Evolutionary conservation across 2,888 invertebrate genomes (phyloP).

Genomic region (Augiades crinisus): DNA sequence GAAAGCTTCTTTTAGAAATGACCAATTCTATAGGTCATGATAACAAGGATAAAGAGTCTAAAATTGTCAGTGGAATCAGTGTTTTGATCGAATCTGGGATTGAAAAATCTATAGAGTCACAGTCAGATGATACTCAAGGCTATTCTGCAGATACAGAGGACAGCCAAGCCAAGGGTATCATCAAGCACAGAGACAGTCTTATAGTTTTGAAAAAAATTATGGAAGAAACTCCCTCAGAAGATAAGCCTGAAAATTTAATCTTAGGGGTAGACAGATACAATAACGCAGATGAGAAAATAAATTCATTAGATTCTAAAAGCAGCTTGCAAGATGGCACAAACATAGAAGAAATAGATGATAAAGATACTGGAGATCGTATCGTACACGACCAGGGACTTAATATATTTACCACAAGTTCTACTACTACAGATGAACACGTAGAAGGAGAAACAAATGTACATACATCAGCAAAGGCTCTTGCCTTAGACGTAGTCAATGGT

Average conservation of each 20-base stretch:
- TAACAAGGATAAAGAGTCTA: background rate
- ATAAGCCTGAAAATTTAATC: too few relatives aligned
- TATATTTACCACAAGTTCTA: too few relatives aligned
- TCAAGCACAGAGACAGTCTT: background rate
- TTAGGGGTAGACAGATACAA: too few relatives aligned
- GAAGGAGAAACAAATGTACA: background rate
- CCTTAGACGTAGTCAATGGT: constrained; percentile 1
- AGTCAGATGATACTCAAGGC: background rate
- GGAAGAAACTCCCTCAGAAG: background rate
- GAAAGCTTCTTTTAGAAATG: constrained; percentile 14
- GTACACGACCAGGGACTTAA: background rate
- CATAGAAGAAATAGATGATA: background rate
- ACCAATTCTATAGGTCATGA: background rate
- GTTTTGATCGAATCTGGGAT: background rate
- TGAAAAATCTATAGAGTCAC: background rate
- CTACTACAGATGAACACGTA: background rate
- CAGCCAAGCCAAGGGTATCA: background rate
- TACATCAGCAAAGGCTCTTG: background rate
- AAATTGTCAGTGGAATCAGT: background rate
- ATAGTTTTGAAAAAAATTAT: background rate
- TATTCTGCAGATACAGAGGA: constrained; percentile 1
- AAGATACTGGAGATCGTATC: background rate
- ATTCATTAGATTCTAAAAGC: too few relatives aligned
- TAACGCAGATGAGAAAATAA: too few relatives aligned
- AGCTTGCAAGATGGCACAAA: background rate